Evolutionary conservation across 2,888 invertebrate species (phyloP).

Genomic region (Cephalotes varians): DNA sequence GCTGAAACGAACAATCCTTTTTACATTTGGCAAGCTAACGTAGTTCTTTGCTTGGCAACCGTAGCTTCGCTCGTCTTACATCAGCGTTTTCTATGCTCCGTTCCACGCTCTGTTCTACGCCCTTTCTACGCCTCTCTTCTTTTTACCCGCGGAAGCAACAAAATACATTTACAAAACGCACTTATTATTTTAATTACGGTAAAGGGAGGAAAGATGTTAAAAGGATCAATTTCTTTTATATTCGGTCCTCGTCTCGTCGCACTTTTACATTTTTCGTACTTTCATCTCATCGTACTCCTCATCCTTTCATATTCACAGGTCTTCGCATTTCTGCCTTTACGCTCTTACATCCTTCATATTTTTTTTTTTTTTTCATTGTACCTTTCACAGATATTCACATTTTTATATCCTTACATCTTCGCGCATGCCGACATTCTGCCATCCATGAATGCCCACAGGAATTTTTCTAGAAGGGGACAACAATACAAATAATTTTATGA

Average conservation of each 20-base stretch:
- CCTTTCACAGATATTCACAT: neutral
- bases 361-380: slow-evolving; percentile 2
- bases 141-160: neutral
- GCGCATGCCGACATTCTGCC: neutral
- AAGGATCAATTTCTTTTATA: slow-evolving; percentile 14
- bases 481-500: too few relatives aligned
- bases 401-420: neutral
- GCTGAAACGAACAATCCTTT: slow-evolving; percentile 16
- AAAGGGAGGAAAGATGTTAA: neutral
- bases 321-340: neutral
- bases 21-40: slow-evolving; percentile 23
- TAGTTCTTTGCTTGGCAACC: neutral
- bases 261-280: neutral
- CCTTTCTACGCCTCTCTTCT: neutral
- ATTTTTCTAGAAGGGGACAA: too few relatives aligned
- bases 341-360: neutral
- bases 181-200: slow-evolving; percentile 29
- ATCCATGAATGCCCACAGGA: neutral
- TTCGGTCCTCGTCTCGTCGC: neutral
- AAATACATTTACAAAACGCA: neutral
- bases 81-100: neutral
- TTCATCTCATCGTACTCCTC: neutral
- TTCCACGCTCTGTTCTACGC: too few relatives aligned
- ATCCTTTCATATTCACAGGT: neutral
- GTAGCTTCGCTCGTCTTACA: neutral